Evolutionary conservation across 2,888 invertebrate genomes (phyloP).

Genomic region (Linhomoeus sp.): DNA sequence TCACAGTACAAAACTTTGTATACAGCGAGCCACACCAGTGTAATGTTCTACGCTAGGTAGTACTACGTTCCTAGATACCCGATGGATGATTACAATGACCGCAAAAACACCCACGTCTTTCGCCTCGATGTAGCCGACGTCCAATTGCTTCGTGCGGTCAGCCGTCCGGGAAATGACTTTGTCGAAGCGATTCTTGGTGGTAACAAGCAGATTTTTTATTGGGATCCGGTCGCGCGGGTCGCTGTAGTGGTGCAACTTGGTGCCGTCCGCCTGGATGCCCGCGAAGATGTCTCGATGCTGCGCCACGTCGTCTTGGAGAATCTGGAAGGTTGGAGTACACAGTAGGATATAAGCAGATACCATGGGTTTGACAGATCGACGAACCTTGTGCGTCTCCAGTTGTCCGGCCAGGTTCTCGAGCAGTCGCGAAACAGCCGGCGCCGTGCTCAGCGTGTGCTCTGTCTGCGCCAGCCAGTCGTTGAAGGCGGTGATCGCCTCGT

Average conservation of each 20-base stretch:
- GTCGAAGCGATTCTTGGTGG: slow-evolving; percentile 95
- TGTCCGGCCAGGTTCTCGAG: slow-evolving; percentile 76
- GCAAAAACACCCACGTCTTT: too few species aligned
- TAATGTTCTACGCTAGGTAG: too few species aligned
- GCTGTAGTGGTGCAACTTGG: slow-evolving; percentile 91
- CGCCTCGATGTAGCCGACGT: slow-evolving; percentile 75
- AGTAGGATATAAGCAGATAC: too few species aligned
- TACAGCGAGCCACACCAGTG: too few species aligned
- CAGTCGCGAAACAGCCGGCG: slow-evolving; percentile 78
- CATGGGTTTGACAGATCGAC: too few species aligned
- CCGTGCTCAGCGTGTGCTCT: slow-evolving; percentile 64
- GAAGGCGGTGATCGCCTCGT: slow-evolving; percentile 77
- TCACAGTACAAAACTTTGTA: too few species aligned
- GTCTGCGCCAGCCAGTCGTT: slow-evolving; percentile 89
- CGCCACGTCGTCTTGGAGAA: slow-evolving; percentile 78
- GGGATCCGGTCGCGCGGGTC: slow-evolving; percentile 97
- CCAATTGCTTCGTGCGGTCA: slow-evolving; percentile 65
- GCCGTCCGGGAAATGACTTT: slow-evolving; percentile 60
- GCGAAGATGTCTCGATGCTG: slow-evolving; percentile 84
- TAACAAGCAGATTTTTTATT: slow-evolving; percentile 87
- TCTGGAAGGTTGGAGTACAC: too few species aligned
- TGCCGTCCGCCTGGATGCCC: slow-evolving; percentile 84
- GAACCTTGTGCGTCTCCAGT: slow-evolving; percentile 90
- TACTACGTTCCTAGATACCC: too few species aligned
- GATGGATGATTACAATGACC: too few species aligned